Base-by-base conservation (phyloP, 2,797 vertebrate genomes). In the Gobio occitaniae region DNA sequence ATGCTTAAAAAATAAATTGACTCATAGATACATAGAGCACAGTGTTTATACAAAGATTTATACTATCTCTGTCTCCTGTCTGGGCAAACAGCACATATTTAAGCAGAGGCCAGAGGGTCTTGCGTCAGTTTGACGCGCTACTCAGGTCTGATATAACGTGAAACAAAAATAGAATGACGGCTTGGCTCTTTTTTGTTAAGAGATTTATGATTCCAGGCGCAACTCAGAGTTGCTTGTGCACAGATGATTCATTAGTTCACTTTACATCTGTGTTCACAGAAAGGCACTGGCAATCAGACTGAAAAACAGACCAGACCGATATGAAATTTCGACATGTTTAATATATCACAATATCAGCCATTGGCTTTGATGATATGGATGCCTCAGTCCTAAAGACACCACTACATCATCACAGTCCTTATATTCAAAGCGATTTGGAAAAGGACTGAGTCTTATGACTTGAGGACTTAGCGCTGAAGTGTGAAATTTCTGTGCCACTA, bases 141-240 rank as follows among this genome's bases (percentile, higher is more conserved):
- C 16, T 65, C 74, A 68, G 61, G 65, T 54, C 32, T 83, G 82
- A 70, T 63, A 65, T 74, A 85, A 74, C 10, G 36, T 76, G 66
- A 87, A 86, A 83, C 86, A 80, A 84, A 87, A 87, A 88, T 66
- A 88, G 84, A 89, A 72, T 52, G 52, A 69, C n/a, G 25, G 65
- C 74, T 68, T 72, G 66, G 32, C 69, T 83, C 68, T 86, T 29
- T 79, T 83, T 76, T 82, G 52, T 79, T 16, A 50, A 16, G 47
- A 88, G 89, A 90, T 90, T 90, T 89, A 90, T 78, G 50, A 44
- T 79, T 89, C 78, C 19, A 69, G 84, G 66, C 82, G 66, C 38
- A 84, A 84, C 82, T 83, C 66, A 77, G 83, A 86, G 83, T 54
- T 84, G 70, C 52, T 75, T 86, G 82, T 84, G 77, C 76, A 82